Evolutionary conservation across 2,888 invertebrate species (phyloP).

Genomic region (Parasteatoda lunata): DNA sequence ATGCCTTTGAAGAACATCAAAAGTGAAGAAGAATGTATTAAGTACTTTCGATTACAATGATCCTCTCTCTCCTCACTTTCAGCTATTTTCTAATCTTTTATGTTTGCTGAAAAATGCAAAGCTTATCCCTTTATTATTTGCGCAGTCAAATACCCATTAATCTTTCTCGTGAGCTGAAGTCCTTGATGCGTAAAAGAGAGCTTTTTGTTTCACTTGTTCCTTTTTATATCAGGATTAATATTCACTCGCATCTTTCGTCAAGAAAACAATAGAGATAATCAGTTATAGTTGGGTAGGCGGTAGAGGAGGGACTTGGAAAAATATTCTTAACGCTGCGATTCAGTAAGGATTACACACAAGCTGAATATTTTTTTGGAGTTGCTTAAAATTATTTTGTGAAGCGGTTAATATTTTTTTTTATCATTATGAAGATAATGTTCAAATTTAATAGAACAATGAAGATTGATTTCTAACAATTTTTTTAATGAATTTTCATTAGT

Average conservation of each 20-base stretch:
- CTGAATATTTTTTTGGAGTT: constrained; percentile 8
- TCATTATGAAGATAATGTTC: too few species aligned
- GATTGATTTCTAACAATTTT: too few species aligned
- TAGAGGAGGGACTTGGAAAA: constrained; percentile 13
- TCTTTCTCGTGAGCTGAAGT: constrained; percentile 39
- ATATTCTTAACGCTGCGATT: neutral
- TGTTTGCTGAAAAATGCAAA: constrained; percentile 41
- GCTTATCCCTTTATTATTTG: constrained; percentile 51
- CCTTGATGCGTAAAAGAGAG: constrained; percentile 26
- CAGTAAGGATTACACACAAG: constrained; percentile 37
- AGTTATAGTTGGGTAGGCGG: constrained; percentile 1
- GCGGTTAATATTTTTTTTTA: too few species aligned
- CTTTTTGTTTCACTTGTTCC: constrained; percentile 46
- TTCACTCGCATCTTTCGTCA: constrained; percentile 19
- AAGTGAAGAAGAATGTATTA: constrained; percentile 26
- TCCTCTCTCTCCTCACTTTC: constrained; percentile 24
- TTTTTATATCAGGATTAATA: constrained; percentile 57
- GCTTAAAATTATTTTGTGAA: neutral
- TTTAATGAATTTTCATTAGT: too few species aligned
- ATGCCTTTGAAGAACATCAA: neutral
- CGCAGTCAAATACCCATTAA: constrained; percentile 54
- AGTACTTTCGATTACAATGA: constrained; percentile 57
- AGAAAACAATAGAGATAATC: constrained; percentile 49
- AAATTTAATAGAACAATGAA: too few species aligned
- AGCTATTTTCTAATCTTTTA: constrained; percentile 47